Evolutionary conservation across 2,888 invertebrate species (phyloP).

Genomic region (Leptodirus hochenwartii): DNA sequence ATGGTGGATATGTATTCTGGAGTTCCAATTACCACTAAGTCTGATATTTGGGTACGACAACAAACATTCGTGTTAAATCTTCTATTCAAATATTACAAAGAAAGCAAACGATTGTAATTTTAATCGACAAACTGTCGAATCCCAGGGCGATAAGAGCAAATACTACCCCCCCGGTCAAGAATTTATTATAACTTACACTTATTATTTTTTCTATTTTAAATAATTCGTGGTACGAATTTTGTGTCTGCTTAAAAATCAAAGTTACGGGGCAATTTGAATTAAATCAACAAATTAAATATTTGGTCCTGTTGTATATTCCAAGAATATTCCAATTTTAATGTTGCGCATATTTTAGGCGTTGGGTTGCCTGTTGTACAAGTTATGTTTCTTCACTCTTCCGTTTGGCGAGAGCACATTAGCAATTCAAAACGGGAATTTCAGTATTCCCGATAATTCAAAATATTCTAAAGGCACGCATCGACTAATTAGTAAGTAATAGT

Average conservation of each 20-base stretch:
- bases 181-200: no score
- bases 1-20: constrained; percentile 84
- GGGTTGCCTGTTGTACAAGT: constrained; percentile 73
- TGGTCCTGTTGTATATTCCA: no score
- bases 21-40: constrained; percentile 66
- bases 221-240: no score
- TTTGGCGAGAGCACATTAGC: constrained; percentile 87
- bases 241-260: no score
- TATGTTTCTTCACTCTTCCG: constrained; percentile 77
- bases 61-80: neutral
- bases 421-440: constrained; percentile 76
- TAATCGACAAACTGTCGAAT: no score
- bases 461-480: constrained; percentile 53
- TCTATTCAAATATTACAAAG: neutral
- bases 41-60: constrained; percentile 66
- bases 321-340: no score
- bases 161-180: no score
- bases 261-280: no score
- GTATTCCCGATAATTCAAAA: constrained; percentile 63
- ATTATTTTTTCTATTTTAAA: no score
- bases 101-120: no score
- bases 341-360: constrained; percentile 66
- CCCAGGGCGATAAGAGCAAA: no score
- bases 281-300: no score
- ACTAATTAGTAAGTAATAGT: constrained; percentile 43